phyloP scores from a whole-genome alignment of 2,113 vertebrate genomes.

The Gymnobelideus leadbeateri region DNA sequence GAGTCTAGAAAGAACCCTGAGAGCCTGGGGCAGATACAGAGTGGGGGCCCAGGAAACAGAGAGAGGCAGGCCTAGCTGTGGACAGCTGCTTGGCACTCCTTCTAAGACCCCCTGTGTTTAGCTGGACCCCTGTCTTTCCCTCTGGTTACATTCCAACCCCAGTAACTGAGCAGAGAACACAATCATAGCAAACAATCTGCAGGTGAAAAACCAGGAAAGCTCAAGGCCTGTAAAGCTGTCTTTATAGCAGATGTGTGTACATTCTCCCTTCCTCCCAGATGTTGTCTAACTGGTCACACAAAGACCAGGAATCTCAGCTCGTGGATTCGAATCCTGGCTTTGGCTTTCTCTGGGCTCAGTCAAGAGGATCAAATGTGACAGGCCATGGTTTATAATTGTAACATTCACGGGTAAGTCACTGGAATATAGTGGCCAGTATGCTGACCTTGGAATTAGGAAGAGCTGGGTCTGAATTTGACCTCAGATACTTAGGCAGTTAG shows the following conservation, averaged over 20 bases:
- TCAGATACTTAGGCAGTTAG: not conserved
- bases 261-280: not conserved
- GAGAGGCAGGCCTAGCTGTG: not conserved
- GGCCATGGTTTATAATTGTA: not conserved
- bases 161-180: not conserved
- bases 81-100: constrained; percentile 2
- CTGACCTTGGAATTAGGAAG: not conserved
- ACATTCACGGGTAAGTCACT: not conserved
- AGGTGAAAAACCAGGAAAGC: not conserved
- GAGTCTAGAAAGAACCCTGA: no score
- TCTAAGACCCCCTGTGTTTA: not conserved
- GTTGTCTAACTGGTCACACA: not conserved
- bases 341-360: not conserved
- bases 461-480: not conserved
- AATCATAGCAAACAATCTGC: not conserved
- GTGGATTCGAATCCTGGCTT: not conserved
- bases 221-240: not conserved
- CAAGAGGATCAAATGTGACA: not conserved
- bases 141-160: not conserved
- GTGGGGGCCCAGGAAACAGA: not conserved
- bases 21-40: not conserved
- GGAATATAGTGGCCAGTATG: not conserved
- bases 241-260: not conserved
- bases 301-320: not conserved
- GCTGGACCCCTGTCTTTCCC: not conserved